Evolutionary conservation across 2,797 vertebrate species (phyloP), one percentile per base, ranked within the genome.

Genomic region (Spizella passerina): DNA sequence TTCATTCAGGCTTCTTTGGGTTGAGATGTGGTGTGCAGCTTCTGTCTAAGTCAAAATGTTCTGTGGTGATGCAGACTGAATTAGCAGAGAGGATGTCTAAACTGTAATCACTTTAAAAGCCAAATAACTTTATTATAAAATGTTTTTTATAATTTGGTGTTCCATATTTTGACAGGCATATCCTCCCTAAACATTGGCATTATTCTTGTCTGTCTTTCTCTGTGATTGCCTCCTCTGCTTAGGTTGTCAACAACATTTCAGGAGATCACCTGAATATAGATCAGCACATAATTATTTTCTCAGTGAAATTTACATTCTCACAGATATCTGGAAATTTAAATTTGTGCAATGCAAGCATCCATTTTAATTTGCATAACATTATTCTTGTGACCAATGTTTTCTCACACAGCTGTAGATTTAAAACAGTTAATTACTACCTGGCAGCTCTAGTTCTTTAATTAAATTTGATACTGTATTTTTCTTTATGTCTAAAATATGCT

Each of bases 291-390:
- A n/a, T 43, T 78, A 79, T 85, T 75, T 87, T 80, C 63, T 76
- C 52, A 34, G 44, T 73, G 53, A 77, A 83, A 79, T 91, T 50
- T 44, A 68, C 70, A 32, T 65, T 76, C 56, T 56, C 34, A n/a
- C 20, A 80, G 70, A 68, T 87, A 90, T 80, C 38, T 70, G 52
- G 56, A 88, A 92, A 90, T 88, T 82, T 80, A 82, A 86, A 86
- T 93, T 65, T 66, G 21, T 61, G 47, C 55, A 64, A 69, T 24
- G 4, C 29, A 90, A 83, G 52, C 30, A 90, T 29, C 47, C 53
- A 47, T 73, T 92, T 94, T 57, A 56, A 94, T 96, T 94, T 94
- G 30, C 85, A 77, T 86, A 88, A n/a, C 24, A 14, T 87, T 72
- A 76, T 78, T 76, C 38, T 70, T 91, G 55, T 76, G 60, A 71